Base-by-base conservation (phyloP, 2,113 vertebrate genomes). In the Pseudorhombus dupliciocellatus region DNA sequence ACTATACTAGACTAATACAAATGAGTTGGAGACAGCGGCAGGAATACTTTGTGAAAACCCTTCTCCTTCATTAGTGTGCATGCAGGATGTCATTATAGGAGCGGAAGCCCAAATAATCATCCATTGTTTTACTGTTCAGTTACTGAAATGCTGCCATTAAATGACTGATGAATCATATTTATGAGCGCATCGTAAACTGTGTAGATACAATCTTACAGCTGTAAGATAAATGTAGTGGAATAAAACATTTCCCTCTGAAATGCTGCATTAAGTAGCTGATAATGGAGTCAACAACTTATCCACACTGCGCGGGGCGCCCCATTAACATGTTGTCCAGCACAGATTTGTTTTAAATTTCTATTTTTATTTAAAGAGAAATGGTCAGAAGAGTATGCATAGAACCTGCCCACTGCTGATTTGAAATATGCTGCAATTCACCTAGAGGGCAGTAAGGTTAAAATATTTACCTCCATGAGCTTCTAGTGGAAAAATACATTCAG, bases 1-100 rank as follows among this genome's bases (percentile, higher is more conserved):
- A 48, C 46, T 81, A 15, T 57, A 70, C 37, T 4, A 70, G 75
- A 75, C 84, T 67, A 61, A 84, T 65, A 80, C 79, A 80, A 82
- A 80, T 80, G 40, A 77, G 67, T 44, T 63, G 40, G 48, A 72
- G 25, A 61, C 44, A 62, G 50, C 46, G 26, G 65, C 51, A 67
- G 59, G 26, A n/a, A 64, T 50, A 52, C 66, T 73, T 7, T 21
- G 46, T n/a, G 46, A n/a, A 48, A 48, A 21, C 46, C 46, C 46
- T 14, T n/a, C 55, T 69, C 48, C 44, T n/a, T 79, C 62, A 73
- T 62, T 59, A 70, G 70, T 46, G 65, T 70, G 57, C 52, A 60
- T 37, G 37, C 44, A 61, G 52, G 46, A 62, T 55, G 44, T n/a
- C 26, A 70, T 70, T 66, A 37, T 37, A 61, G 34, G 53, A 20